Evolutionary conservation across 2,797 vertebrate genomes (phyloP).

Genomic region (Allobates femoralis): DNA sequence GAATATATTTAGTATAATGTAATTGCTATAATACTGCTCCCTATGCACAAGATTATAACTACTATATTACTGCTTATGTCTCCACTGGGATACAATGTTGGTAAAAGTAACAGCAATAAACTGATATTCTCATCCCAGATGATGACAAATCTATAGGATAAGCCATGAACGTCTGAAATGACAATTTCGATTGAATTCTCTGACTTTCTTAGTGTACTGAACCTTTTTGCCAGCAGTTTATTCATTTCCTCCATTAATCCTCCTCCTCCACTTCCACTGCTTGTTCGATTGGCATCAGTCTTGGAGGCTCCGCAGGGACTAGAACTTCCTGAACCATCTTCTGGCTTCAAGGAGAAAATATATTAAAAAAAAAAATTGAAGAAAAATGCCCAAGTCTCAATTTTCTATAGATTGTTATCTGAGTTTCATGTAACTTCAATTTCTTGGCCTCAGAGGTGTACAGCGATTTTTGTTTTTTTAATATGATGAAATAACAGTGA

Average conservation of each 20-base stretch:
- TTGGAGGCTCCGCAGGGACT: slow-evolving; percentile 85
- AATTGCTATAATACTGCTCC: not conserved
- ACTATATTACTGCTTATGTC: not conserved
- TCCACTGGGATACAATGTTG: not conserved
- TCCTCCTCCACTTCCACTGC: slow-evolving; percentile 86
- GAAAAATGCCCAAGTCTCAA: not conserved
- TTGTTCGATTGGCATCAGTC: slow-evolving; percentile 93
- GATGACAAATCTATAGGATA: no score
- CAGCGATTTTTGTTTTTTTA: no score
- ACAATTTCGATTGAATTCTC: not conserved
- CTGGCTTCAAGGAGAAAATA: slow-evolving; percentile 81
- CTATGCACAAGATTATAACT: not conserved
- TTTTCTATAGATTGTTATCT: no score
- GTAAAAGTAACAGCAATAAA: not conserved
- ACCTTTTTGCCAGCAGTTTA: slow-evolving; percentile 98
- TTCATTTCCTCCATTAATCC: slow-evolving; percentile 99
- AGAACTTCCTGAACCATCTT: slow-evolving; percentile 88
- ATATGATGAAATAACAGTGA: not conserved
- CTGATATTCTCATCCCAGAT: no score
- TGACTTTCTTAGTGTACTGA: slow-evolving; percentile 60
- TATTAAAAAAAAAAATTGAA: not conserved
- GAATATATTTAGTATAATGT: not conserved
- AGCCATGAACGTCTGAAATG: no score
- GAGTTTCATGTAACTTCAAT: no score
- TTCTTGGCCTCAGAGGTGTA: no score